Base-by-base conservation (phyloP, 2,888 invertebrate genomes). In the Torymus tubicola region DNA sequence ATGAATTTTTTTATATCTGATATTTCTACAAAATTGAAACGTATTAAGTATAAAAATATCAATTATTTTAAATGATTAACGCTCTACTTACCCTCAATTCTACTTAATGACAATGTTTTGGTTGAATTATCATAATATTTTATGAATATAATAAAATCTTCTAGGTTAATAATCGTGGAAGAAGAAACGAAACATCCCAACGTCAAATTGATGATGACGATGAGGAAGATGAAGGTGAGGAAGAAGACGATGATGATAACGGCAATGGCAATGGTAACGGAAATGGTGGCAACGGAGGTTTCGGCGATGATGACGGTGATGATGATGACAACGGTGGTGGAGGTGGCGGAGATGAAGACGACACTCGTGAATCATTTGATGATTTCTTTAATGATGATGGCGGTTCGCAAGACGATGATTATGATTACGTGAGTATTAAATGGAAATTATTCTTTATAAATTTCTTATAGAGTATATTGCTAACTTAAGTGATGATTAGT, bases 101-200 rank as follows among this genome's bases (percentile, higher is more conserved):
- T 8, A 42, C 8, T 42, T 42, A 5, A 42, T 42, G 1, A 42
- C 0, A 42, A 42, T 42, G n/a, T n/a, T n/a, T 42, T 42, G 5
- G 8, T 42, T 42, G 42, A 8, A 42, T 42, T 42, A 42, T 42
- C 42, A 42, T 8, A 42, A 42, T 42, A 42, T 42, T 42, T 1
- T 8, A 0, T 8, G 42, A 42, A 42, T 8, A 42, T 42, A 42
- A 42, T 42, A 42, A 42, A 42, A 42, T 42, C 1, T 42, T 42
- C 42, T 42, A 74, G 80, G n/a, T 52, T 12, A 57, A 58, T 8
- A 64, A 70, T 76, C 81, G 83, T 24, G 84, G 78, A 16, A 86
- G 79, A 67, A 76, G 81, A 76, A 87, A 87, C 65, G 81, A 80
- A 71, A 86, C 85, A 12, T 82, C 78, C 52, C 74, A 82, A 77